Evolutionary conservation across 2,888 invertebrate genomes (phyloP).

Genomic region (Philhelius pedissequus): DNA sequence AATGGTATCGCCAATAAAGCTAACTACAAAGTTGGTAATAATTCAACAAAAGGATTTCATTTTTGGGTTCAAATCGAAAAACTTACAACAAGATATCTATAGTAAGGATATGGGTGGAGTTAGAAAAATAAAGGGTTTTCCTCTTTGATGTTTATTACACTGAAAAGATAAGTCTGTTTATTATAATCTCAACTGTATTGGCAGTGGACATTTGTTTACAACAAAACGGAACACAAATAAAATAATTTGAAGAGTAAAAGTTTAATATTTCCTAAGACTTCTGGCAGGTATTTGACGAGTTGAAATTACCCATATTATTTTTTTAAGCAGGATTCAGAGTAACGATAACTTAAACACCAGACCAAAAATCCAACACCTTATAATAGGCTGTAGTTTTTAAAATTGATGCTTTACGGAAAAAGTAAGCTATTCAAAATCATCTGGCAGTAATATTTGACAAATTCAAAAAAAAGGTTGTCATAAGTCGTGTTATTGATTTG

Average conservation of each 20-base stretch:
- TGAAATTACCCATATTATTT: too few relatives aligned
- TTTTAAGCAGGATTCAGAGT: too few relatives aligned
- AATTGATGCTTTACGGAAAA: too few relatives aligned
- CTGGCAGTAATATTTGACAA: too few relatives aligned
- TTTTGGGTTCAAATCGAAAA: constrained; percentile 69
- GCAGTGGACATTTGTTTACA: neutral
- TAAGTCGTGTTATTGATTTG: too few relatives aligned
- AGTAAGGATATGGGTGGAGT: constrained; percentile 63
- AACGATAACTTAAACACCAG: too few relatives aligned
- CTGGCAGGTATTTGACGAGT: too few relatives aligned
- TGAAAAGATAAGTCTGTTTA: constrained; percentile 76
- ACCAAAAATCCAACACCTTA: too few relatives aligned
- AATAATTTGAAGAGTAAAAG: neutral
- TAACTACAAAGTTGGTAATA: constrained; percentile 68
- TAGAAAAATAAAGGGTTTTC: constrained; percentile 70
- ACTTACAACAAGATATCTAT: constrained; percentile 15
- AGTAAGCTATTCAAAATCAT: too few relatives aligned
- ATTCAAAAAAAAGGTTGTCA: too few relatives aligned
- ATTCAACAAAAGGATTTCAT: constrained; percentile 62
- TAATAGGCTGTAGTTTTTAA: too few relatives aligned
- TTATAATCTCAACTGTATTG: constrained; percentile 72
- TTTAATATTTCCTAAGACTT: too few relatives aligned
- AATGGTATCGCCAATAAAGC: constrained; percentile 65
- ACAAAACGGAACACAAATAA: neutral
- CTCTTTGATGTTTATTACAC: constrained; percentile 76